Evolutionary conservation across 2,888 invertebrate species (phyloP), one percentile per base, ranked within the genome.

Genomic region (Dynastes grantii): DNA sequence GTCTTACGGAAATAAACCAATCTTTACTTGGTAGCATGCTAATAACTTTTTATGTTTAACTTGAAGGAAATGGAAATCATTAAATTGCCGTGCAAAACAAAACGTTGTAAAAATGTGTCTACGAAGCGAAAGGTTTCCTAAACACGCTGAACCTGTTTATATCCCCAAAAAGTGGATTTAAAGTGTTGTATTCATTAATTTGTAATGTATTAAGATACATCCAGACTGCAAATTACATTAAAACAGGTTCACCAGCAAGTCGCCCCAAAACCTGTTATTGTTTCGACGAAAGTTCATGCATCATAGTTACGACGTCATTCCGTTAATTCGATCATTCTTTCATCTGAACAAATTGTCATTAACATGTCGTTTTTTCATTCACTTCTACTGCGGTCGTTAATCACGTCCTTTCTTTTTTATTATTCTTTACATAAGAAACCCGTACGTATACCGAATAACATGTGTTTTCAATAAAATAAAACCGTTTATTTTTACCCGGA

Each of bases 271-370:
- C 16, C 65, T 6, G 40, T 65, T 40, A 40, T 65, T 65, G 40
- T 65, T 40, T 65, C 40, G 65, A 65, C 65, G 65, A 65, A 37
- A 9, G 55, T 55, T 55, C 8, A n/a, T 53, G 53, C 53, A 53
- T 53, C 55, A 22, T 55, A 55, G 16, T n/a, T 55, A n/a, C 55
- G n/a, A 55, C 65, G 40, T 40, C 40, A 58, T 58, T 55, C 40
- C n/a, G 37, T 61, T 58, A 75, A 61, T 29, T 29, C 65, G 51
- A 37, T 55, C 37, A 67, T 65, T 53, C 67, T 53, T 76, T 76
- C 76, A 67, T 32, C 67, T 51, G 65, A 76, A 76, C 76, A 68
- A 76, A 76, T 76, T 64, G 76, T 76, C 64, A 76, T 76, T 76
- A 76, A 76, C 32, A 55, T 45, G 13, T 67, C 58, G 40, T 29